Conservation (phyloP, 1,140 invertebrate species). For the Orius insidiosus region DNA sequence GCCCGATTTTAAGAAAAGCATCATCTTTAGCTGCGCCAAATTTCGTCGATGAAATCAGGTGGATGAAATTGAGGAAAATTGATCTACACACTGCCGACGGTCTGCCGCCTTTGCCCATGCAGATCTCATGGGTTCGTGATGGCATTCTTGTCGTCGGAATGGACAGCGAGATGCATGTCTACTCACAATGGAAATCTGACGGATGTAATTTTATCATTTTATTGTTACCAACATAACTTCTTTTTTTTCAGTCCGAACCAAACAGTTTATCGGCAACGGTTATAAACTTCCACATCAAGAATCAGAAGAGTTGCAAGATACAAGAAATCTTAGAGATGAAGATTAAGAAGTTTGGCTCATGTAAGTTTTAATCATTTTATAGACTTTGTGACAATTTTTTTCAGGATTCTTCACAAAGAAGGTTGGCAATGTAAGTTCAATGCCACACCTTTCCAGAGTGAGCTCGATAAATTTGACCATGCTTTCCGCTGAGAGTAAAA, state of each 20-base stretch:
- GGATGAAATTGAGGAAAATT: constrained; percentile 89
- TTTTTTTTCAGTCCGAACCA: constrained; percentile 13
- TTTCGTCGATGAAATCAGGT: constrained; percentile 74
- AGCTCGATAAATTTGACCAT: constrained; percentile 67
- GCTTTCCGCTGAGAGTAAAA: constrained; percentile 46
- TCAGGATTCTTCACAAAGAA: constrained; percentile 44
- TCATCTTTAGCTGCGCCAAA: constrained; percentile 68
- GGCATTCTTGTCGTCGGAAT: constrained; percentile 96
- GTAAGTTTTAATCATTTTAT: constrained; percentile 15
- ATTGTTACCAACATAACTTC: background rate
- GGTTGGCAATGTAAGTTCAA: constrained; percentile 54
- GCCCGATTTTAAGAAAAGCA: constrained; percentile 68
- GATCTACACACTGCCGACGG: constrained; percentile 88
- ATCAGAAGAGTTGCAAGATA: constrained; percentile 47
- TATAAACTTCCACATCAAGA: constrained; percentile 25
- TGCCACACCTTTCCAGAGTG: constrained; percentile 60
- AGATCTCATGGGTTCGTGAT: constrained; percentile 95
- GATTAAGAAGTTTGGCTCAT: constrained; percentile 52
- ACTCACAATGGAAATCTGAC: constrained; percentile 89
- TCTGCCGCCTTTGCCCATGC: constrained; percentile 88
- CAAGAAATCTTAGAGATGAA: constrained; percentile 59
- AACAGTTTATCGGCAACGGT: constrained; percentile 13
- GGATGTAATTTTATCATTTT: constrained; percentile 20
- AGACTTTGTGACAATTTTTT: constrained; percentile 7
- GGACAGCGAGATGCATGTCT: constrained; percentile 99